A percentile compares a stretch with the other conserved stretches of the same genome.
phyloP scores from a whole-genome alignment of 1,140 invertebrate species.

The Diachasma alloeum region DNA sequence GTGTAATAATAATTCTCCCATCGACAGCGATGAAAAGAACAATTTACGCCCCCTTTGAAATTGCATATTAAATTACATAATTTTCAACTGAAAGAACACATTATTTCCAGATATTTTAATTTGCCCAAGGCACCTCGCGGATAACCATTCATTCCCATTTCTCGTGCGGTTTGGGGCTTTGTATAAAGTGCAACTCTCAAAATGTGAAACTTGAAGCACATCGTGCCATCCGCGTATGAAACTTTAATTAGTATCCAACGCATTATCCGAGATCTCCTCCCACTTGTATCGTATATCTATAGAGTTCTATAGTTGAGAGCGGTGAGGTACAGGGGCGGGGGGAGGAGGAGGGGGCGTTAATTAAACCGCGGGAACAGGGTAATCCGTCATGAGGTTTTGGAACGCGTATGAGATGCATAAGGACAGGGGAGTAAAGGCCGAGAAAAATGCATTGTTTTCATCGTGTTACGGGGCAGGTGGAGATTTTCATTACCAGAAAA shows the following conservation, averaged over 20 bases:
- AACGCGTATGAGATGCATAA: background rate
- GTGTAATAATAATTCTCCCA: no score
- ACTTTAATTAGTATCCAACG: constrained; percentile 6
- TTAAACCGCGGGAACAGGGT: constrained; percentile 5
- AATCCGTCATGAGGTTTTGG: constrained; percentile 11
- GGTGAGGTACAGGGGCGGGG: background rate
- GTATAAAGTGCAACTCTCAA: background rate
- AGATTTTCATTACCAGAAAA: no score
- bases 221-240: background rate
- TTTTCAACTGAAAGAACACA: no score
- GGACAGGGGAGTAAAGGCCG: background rate
- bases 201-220: background rate
- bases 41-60: no score
- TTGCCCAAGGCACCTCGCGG: background rate
- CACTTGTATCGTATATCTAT: background rate
- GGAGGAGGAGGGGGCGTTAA: background rate
- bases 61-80: no score
- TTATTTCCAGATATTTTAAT: background rate
- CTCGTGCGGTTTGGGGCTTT: background rate
- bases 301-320: background rate
- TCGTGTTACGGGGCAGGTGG: background rate
- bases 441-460: background rate
- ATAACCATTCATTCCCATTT: background rate
- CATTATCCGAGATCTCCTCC: background rate
- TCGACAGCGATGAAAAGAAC: no score